Conservation (phyloP, 2,888 invertebrate species). For the Nebria brevicollis region DNA sequence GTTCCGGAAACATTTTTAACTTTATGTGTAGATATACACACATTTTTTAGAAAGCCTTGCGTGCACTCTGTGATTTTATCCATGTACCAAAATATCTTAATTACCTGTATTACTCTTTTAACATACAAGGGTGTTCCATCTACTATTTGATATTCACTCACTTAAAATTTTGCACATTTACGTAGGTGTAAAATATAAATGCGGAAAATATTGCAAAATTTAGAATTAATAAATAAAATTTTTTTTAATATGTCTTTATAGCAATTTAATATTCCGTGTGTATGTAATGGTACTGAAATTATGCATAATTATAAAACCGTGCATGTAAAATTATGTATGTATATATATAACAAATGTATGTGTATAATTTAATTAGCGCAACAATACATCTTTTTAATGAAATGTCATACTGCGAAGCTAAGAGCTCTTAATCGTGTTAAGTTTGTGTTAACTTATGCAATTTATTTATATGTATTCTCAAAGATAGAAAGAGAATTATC, state of each 20-base stretch:
- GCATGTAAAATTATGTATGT: too few species aligned
- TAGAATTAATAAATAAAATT: too few species aligned
- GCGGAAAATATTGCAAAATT: too few species aligned
- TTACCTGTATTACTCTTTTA: not conserved
- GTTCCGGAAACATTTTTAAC: conserved; percentile 33
- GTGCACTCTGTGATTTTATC: conserved; percentile 18
- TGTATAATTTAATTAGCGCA: not conserved
- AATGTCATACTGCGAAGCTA: not conserved
- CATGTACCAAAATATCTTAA: conserved; percentile 2
- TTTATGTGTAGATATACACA: conserved; percentile 16
- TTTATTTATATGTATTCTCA: not conserved
- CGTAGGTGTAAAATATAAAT: too few species aligned
- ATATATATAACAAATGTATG: not conserved
- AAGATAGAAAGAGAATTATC: not conserved
- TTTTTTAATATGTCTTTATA: too few species aligned
- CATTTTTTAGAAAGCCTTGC: conserved; percentile 39
- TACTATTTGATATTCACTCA: too few species aligned
- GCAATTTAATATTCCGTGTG: too few species aligned
- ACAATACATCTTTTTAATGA: not conserved
- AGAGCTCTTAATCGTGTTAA: conserved; percentile 1
- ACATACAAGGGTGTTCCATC: too few species aligned
- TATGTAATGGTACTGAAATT: too few species aligned
- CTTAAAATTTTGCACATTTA: too few species aligned
- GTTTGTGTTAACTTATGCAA: not conserved
- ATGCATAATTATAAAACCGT: too few species aligned